Evolutionary conservation across 2,797 vertebrate genomes (phyloP).

Genomic region (Tangara arthus): DNA sequence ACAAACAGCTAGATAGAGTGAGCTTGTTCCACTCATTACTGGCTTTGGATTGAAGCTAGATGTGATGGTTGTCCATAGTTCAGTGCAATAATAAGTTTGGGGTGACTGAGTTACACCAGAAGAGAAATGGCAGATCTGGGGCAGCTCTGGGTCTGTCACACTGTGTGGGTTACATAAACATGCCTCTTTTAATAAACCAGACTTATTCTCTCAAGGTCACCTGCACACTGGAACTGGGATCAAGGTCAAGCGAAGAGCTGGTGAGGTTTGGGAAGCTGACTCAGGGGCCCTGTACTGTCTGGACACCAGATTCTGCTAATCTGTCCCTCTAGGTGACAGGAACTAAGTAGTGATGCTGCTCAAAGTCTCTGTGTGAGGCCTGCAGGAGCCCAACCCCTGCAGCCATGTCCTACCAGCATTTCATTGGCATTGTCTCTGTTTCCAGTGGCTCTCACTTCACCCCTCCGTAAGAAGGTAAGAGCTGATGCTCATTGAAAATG

Average conservation of each 20-base stretch:
- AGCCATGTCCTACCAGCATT: rapidly evolving
- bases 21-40: not conserved
- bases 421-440: not conserved
- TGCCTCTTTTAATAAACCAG: not conserved
- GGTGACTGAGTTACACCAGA: not conserved
- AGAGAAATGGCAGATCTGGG: not conserved
- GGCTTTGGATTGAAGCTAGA: not conserved
- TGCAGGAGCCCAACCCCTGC: not conserved
- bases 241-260: not conserved
- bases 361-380: not conserved
- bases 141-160: not conserved
- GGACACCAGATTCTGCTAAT: not conserved
- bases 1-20: not conserved
- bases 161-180: not conserved
- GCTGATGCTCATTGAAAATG: not conserved
- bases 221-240: rapidly evolving
- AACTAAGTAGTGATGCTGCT: not conserved
- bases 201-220: not conserved
- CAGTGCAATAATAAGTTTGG: not conserved
- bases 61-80: rapidly evolving
- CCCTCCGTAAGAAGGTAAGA: not conserved
- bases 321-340: not conserved
- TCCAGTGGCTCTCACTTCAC: not conserved
- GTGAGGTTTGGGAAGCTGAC: not conserved
- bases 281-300: not conserved